Evolutionary conservation across 1,140 invertebrate species (phyloP), one percentile per base, ranked within the genome.

Genomic region (Lethocerus indicus): DNA sequence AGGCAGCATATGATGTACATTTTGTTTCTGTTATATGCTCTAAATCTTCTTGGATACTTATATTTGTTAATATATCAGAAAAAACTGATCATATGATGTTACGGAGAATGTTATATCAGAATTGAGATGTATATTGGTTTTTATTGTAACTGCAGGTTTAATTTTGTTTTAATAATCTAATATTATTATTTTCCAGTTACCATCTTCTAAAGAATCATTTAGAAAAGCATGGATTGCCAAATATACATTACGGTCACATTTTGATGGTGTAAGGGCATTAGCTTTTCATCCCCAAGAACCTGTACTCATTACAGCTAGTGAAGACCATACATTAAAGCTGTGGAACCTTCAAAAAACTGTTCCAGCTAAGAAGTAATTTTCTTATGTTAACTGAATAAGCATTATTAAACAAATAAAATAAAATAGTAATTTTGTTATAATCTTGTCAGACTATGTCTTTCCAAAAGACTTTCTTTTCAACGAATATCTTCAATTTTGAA

Each of bases 311-410:
- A 98, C 96, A 13, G 95, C 92, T 5, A 94, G 89, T 44, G 95
- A 99, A 69, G 96, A 99, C 73, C 89, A 96, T 63, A 98, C 95
- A 40, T 71, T 98, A 1, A 99, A 98, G 73, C 68, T 98, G 56
- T 98, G 96, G 95, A 98, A 98, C 75, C 71, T 98, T 57, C 89
- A 95, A 64, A 96, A 95, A 71, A 95, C 93, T 56, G 86, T 90
- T 54, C 87, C 89, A 60, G 87, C 89, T 45, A 97, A 97, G 75
- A 95, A 95, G 78, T 91, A 67, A 61, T 61, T 64, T 32, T 37
- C 45, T 20, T 49, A 12, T 32, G 29, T 32, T 16, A 12, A 32
- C 16, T 12, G 29, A 16, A 32, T 32, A 32, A 16, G 29, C 9
- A 32, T 12, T 32, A 32, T 32, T 9, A 32, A 32, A 32, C 16